A percentile compares a stretch with the other conserved stretches of the same genome.
These are phyloP conservation scores for Pangasius macronema DNA, from an alignment of 2,797 vertebrate species.

Conservation along the genomic window DNA sequence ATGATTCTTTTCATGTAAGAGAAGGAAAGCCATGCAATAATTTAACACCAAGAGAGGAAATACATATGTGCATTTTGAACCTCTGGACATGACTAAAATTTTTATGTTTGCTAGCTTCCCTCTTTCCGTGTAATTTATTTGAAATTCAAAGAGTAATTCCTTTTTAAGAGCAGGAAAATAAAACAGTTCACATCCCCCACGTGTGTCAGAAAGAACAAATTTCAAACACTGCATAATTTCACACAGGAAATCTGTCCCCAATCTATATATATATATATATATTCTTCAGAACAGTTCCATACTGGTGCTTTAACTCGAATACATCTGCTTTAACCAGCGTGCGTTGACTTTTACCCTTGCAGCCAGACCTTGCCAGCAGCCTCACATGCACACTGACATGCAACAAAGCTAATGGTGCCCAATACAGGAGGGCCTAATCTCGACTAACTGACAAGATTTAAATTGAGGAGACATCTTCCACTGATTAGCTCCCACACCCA, in stretches of 20 bases:
- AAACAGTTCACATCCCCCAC: conserved; percentile 55
- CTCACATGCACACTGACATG: conserved; percentile 96
- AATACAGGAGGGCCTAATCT: conserved; percentile 99
- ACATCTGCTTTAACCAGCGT: conserved; percentile 72
- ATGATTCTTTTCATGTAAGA: conserved; percentile 75
- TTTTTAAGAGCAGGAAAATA: not conserved
- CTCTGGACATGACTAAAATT: conserved; percentile 53
- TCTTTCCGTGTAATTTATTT: conserved; percentile 31
- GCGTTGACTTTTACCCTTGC: conserved; percentile 75
- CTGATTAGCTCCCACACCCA: conserved; percentile 99
- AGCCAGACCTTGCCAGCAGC: conserved; percentile 86
- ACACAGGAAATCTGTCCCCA: conserved; percentile 36
- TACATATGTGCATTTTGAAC: conserved; percentile 50
- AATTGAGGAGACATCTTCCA: conserved; percentile 99
- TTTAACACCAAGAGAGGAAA: conserved; percentile 54
- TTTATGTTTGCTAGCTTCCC: conserved; percentile 36
- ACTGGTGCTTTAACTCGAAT: conserved; percentile 68
- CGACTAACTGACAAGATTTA: conserved; percentile 99
- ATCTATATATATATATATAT: conserved; percentile 45
- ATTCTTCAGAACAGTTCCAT: conserved; percentile 62
- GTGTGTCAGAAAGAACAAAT: conserved; percentile 74
- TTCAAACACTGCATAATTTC: conserved; percentile 71
- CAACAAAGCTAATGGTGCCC: conserved; percentile 99
- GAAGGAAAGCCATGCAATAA: conserved; percentile 79
- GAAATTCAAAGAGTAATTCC: conserved; percentile 18